Evolutionary conservation across 2,797 vertebrate genomes (phyloP).

Genomic region (Mormyrops attenuatus): DNA sequence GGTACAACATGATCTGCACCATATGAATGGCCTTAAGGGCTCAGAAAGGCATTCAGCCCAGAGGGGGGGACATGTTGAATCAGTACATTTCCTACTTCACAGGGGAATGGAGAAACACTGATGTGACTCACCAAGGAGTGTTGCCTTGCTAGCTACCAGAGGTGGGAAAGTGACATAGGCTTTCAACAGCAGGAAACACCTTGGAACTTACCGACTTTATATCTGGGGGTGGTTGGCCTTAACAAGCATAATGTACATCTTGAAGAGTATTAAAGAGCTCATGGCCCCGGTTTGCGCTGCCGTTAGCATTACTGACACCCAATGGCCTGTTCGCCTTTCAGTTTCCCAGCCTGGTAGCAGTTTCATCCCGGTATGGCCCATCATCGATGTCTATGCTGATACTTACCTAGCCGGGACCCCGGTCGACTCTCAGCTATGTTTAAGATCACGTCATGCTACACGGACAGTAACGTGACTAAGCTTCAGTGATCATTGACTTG

Average conservation of each 20-base stretch:
- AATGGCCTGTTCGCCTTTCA: neutral
- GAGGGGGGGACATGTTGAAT: neutral
- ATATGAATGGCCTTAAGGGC: neutral
- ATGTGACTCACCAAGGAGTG: neutral
- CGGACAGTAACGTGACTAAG: neutral
- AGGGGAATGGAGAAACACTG: neutral
- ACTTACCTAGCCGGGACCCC: neutral
- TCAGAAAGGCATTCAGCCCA: neutral
- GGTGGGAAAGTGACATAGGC: neutral
- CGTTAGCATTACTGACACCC: neutral
- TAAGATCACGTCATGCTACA: neutral
- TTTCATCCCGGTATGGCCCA: neutral
- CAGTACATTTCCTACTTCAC: neutral
- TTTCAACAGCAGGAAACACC: neutral
- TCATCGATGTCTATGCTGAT: neutral
- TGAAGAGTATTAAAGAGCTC: neutral
- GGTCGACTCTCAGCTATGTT: neutral
- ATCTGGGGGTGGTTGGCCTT: neutral
- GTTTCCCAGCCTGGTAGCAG: neutral
- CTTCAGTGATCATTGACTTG: neutral
- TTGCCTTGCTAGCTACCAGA: neutral
- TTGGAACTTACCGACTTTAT: neutral
- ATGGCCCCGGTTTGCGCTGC: neutral
- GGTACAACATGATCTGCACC: neutral
- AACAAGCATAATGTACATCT: neutral